Evolutionary conservation across 2,888 invertebrate species (phyloP), one percentile per base, ranked within the genome.

Genomic region (Melolontha melolontha): DNA sequence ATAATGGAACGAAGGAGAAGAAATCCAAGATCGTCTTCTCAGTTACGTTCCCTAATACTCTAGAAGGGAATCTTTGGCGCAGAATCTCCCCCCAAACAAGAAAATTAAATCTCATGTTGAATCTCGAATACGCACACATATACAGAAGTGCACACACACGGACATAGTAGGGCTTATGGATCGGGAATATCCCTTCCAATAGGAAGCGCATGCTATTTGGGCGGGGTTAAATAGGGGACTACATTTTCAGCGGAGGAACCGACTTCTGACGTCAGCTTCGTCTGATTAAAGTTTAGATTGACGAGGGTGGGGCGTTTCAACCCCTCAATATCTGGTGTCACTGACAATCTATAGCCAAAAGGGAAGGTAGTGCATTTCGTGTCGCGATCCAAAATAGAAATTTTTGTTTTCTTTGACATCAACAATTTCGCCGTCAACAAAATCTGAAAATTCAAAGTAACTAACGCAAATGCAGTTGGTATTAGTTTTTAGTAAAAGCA

Each of bases 331-430:
- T 75, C 75, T 78, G 72, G 76, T 78, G 77, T 78, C 78, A 78
- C 75, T 75, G 77, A 74, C 79, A 79, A 79, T 79, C 79, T 79
- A 78, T 79, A 77, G 75, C 74, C 70, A 77, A 79, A 59, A 59
- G 59, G 59, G 59, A 59, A 59, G 59, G 59, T 47, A 77, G 78
- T 76, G 75, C 74, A 77, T 74, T 71, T 73, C 69, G 72, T 72
- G 72, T 71, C 73, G 72, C 59, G 59, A 59, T 59, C 44, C 59
- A 59, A 59, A 59, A 59, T 59, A 59, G 44, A 59, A 59, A 59
- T 59, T 57, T 57, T 57, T 59, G 59, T 59, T 59, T 59, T 44
- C 59, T 59, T 47, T 59, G 12, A 59, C 29, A 27, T 44, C 59
- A 59, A 12, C 12, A 59, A 59, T 47, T 44, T 44, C 59, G 44